A percentile compares a stretch with the other conserved stretches of the same genome.
Evolutionary conservation across 2,797 vertebrate genomes (phyloP).

Genomic region (Acipenser ruthenus): DNA sequence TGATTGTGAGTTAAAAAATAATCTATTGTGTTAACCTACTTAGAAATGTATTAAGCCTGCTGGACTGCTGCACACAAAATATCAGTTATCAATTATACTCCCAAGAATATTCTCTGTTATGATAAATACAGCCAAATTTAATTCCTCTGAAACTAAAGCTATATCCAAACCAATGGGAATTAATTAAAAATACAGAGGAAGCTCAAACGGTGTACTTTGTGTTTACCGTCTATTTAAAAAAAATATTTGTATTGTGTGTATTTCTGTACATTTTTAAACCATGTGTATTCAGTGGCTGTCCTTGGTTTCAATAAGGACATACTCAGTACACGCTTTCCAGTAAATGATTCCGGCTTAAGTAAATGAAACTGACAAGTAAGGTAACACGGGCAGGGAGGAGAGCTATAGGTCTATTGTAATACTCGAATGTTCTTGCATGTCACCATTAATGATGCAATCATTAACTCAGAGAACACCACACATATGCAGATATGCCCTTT

Average conservation of each 20-base stretch:
- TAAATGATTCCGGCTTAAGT: conserved; percentile 13
- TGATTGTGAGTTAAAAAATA: no score
- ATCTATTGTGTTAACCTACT: no score
- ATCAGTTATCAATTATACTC: no score
- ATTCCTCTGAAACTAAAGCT: no score
- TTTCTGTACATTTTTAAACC: conserved; percentile 2
- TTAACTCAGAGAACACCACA: background rate
- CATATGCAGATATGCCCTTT: conserved; percentile 10
- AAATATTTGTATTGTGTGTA: background rate
- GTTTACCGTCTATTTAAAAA: no score
- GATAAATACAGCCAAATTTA: no score
- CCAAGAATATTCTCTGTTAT: no score
- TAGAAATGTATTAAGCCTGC: no score
- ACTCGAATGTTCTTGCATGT: conserved; percentile 4
- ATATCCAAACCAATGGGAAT: no score
- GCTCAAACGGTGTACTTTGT: no score
- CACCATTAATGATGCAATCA: conserved; percentile 14
- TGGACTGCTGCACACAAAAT: no score
- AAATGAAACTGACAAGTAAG: conserved; percentile 17
- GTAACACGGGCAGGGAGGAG: conserved; percentile 8
- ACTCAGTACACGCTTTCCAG: conserved; percentile 9
- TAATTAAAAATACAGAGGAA: no score
- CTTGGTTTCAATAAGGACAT: conserved; percentile 15
- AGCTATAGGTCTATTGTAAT: conserved; percentile 6
- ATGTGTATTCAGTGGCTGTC: conserved; percentile 1